phyloP scores from a whole-genome alignment of 2,797 vertebrate genomes.

The Tolypeutes matacus region DNA sequence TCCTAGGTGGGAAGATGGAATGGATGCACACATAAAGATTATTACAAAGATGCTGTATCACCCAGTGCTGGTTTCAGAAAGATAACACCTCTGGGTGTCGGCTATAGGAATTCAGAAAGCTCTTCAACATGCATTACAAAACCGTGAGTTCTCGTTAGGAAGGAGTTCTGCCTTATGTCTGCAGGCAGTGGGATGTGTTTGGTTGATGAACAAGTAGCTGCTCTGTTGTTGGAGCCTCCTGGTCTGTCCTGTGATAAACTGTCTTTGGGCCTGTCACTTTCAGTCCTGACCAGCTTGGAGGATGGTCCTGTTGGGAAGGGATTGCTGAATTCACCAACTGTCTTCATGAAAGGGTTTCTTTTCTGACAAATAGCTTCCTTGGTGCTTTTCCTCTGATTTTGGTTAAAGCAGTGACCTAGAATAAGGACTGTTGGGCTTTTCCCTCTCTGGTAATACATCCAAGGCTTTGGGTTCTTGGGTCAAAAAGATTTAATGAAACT shows the following conservation, averaged over 20 bases:
- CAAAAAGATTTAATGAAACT: no score
- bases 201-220: conserved; percentile 6
- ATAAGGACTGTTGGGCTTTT: conserved; percentile 26
- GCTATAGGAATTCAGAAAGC: conserved; percentile 5
- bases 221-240: background rate
- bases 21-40: background rate
- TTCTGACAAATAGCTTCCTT: conserved; percentile 1
- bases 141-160: background rate
- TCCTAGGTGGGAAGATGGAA: background rate
- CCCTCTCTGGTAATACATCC: background rate
- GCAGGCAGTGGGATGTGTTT: background rate
- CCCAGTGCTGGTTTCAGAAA: conserved; percentile 33
- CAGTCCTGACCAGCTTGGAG: background rate
- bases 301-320: background rate
- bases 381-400: conserved; percentile 30
- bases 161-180: background rate
- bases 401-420: conserved; percentile 31
- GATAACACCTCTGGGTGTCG: background rate
- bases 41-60: background rate
- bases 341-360: conserved; percentile 17
- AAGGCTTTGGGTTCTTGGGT: background rate
- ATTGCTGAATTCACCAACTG: background rate
- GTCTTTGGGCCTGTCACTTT: background rate
- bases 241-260: background rate
- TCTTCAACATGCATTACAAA: background rate